A percentile compares a stretch with the other conserved stretches of the same genome.
Evolutionary conservation across 37 sponge, comb jelly and placozoan species (phyloP).

Genomic region (Halisarca cf. caerulea): DNA sequence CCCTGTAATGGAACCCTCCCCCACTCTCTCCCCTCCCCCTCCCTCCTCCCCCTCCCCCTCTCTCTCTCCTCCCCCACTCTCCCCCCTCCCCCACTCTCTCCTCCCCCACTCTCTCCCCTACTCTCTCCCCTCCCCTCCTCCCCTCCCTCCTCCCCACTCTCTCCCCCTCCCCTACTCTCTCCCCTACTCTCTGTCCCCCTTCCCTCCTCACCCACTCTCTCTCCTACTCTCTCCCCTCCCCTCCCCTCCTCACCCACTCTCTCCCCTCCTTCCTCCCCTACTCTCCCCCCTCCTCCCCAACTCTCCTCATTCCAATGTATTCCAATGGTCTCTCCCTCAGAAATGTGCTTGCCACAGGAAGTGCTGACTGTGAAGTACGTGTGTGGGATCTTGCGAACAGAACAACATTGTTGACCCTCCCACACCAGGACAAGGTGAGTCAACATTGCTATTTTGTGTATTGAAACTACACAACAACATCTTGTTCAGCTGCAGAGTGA

Average conservation of each 20-base stretch:
- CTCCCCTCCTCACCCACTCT: too few relatives aligned
- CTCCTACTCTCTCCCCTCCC: not conserved
- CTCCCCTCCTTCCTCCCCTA: too few relatives aligned
- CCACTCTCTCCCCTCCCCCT: too few relatives aligned
- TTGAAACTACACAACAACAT: not conserved
- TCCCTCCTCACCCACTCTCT: too few relatives aligned
- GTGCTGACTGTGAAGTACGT: slow-evolving; percentile 84
- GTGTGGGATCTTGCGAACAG: slow-evolving; percentile 86
- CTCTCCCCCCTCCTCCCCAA: not conserved
- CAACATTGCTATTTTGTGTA: not conserved
- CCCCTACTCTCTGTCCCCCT: too few relatives aligned
- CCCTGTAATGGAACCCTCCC: too few relatives aligned
- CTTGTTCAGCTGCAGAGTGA: not conserved
- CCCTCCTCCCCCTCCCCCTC: too few relatives aligned
- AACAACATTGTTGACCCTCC: slow-evolving; percentile 52
- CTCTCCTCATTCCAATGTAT: not conserved
- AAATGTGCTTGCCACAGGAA: slow-evolving; percentile 87
- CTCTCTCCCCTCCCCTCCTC: too few relatives aligned
- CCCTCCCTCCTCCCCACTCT: not conserved
- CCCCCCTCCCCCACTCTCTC: too few relatives aligned
- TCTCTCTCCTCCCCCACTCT: too few relatives aligned
- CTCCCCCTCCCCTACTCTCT: too few relatives aligned
- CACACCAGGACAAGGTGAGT: slow-evolving; percentile 76
- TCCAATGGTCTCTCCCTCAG: slow-evolving; percentile 25
- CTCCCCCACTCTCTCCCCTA: too few relatives aligned